Base-by-base conservation (phyloP, 2,113 vertebrate genomes). In the Hydropotes inermis region DNA sequence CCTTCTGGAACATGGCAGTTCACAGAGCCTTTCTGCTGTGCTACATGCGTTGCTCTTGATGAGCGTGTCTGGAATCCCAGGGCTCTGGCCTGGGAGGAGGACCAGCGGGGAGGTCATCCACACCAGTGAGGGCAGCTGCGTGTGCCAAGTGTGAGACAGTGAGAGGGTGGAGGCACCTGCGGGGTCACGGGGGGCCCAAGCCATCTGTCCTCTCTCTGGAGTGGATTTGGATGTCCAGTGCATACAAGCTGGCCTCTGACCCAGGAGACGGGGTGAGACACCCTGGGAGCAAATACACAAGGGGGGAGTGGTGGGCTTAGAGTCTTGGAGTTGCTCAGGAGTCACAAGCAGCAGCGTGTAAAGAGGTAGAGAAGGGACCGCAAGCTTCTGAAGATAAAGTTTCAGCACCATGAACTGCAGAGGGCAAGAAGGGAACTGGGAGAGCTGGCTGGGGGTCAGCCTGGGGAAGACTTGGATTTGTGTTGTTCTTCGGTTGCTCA, bases 381-480 rank as follows among this genome's bases (percentile, higher is more conserved):
- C 4, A 5, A 61, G 6, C 30, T 74, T 82, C 58, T 94, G 11
- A 88, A 13, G 54, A 9, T 5, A 33, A 8, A 50, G 36, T 23
- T 67, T 83, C n/a, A 19, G 8, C 3, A 2, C 39, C 45, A 10
- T 2, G 27, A 33, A 28, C 21, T 39, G 2, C 1, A 39, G 58
- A 86, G 16, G 27, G 43, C 28, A 10, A 8, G 36, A 45, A 33
- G 11, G 54, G 85, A 28, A 58, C 6, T 17, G 39, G 23, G 54
- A 30, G 33, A n/a, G 21, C 1, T 6, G 39, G 1, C 45, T 8
- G 4, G 3, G 6, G 52, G 21, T 28, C 12, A 19, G 2, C 6
- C 3, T 16, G 2, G 28, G 43, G 12, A 83, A 89, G 45, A 50
- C 57, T 61, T 54, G 27, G 28, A 55, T 52, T 54, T 85, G 39